Evolutionary conservation across 2,888 invertebrate genomes (phyloP), one percentile per base, ranked within the genome.

Genomic region (Cryptocephalus moraei): DNA sequence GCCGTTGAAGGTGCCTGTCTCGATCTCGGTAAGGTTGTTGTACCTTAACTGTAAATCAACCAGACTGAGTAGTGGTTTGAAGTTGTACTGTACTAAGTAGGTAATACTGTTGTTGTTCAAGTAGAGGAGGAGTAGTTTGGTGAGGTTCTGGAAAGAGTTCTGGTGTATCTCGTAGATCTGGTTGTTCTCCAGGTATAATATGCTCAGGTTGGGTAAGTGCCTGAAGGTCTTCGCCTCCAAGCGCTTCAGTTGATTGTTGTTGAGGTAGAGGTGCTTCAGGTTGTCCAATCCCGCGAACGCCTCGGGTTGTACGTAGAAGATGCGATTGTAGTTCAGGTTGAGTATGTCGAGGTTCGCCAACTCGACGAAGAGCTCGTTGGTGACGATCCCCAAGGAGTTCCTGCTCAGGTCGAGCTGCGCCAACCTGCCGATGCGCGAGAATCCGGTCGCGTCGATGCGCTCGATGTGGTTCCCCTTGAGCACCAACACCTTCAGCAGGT

Each of bases 101-200:
- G 50, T 62, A 52, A 73, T 56, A 46, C 56, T 64, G 59, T 73
- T 73, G 48, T 69, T 61, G 48, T 67, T 68, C 39, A 73, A 53
- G 54, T 66, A 72, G 8, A 73, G 57, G 46, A 56, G 63, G 46
- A 68, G 63, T 43, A 70, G 55, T 46, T 65, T 64, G 33, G 52
- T 56, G 45, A 72, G 58, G 47, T 64, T 64, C 0, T 61, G 49
- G 51, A 74, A 74, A n/a, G 69, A 69, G 6, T 64, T 64, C 13
- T 60, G 60, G 41, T 70, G 67, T 2, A 75, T 62, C 32, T 63
- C 62, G 1, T 56, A 46, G 43, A 75, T 70, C 33, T 60, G 56
- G 44, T 75, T 75, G 45, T 67, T 62, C 51, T 71, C 69, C 36
- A 73, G 52, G 47, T 71, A 63, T 14, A 74, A 55, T 34, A 67